Percentiles rank a stretch among this genome's conserved stretches.
Conservation (phyloP, 2,797 vertebrate genomes). For the Neosilurus hyrtlii region DNA sequence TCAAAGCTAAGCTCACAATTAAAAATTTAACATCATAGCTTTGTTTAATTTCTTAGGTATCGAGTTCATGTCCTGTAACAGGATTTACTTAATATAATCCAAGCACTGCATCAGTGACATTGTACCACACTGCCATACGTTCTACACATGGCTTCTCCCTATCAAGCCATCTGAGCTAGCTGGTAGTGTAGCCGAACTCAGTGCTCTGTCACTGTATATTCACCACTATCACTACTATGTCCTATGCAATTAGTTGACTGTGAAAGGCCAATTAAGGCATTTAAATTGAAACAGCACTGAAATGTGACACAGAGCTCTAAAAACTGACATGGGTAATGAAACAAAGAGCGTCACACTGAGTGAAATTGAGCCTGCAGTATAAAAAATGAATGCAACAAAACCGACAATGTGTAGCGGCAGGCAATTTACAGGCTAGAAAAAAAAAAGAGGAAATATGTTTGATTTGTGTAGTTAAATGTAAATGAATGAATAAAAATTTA, state of each 20-base stretch:
- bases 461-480: neutral
- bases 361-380: slow-evolving; percentile 15
- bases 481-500: neutral
- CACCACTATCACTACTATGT: slow-evolving; percentile 27
- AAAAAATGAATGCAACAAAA: slow-evolving; percentile 19
- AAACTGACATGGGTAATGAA: slow-evolving; percentile 26
- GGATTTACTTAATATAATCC: neutral
- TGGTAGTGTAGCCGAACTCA: slow-evolving; percentile 14
- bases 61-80: neutral
- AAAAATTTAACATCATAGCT: neutral
- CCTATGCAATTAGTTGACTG: slow-evolving; percentile 29
- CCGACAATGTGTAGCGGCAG: neutral
- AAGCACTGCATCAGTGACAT: neutral
- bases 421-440: neutral
- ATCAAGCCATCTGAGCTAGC: slow-evolving; percentile 10
- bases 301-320: slow-evolving; percentile 16
- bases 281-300: slow-evolving; percentile 34
- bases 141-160: slow-evolving; percentile 4
- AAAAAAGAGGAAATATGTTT: neutral
- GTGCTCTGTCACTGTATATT: slow-evolving; percentile 15
- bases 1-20: neutral
- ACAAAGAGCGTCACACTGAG: slow-evolving; percentile 21
- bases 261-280: slow-evolving; percentile 35
- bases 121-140: neutral
- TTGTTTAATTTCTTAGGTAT: neutral